Evolutionary conservation across 2,888 invertebrate genomes (phyloP).

Genomic region (Eupithecia subfuscata): DNA sequence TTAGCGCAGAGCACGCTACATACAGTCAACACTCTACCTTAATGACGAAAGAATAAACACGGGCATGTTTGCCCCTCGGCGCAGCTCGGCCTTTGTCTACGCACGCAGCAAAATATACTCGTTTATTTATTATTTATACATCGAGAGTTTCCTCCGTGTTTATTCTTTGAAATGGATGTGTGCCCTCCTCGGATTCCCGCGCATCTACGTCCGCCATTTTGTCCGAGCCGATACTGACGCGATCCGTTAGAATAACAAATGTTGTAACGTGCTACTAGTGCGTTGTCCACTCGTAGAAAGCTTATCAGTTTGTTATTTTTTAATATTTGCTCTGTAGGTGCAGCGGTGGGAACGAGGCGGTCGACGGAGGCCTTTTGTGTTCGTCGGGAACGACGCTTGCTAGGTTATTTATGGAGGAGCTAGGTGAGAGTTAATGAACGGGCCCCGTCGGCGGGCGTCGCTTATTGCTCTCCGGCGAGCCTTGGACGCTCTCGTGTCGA

Average conservation of each 20-base stretch:
- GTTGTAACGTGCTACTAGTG: conserved; percentile 58
- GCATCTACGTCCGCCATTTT: conserved; percentile 68
- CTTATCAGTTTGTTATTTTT: conserved; percentile 65
- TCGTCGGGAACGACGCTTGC: conserved; percentile 52
- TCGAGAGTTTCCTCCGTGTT: conserved; percentile 77
- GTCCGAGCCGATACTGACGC: conserved; percentile 54
- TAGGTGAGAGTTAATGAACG: conserved; percentile 78
- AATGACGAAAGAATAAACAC: conserved; percentile 81
- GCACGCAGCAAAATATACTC: conserved; percentile 76
- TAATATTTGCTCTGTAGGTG: conserved; percentile 58
- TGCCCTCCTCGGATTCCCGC: conserved; percentile 59
- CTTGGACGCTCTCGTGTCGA: conserved; percentile 79
- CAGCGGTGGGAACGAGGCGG: conserved; percentile 54
- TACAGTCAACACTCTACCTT: conserved; percentile 73
- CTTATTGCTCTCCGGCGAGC: conserved; percentile 76
- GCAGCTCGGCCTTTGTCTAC: conserved; percentile 75
- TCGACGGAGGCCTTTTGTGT: conserved; percentile 51
- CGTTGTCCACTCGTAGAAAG: conserved; percentile 54
- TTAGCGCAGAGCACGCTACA: conserved; percentile 70
- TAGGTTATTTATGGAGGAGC: conserved; percentile 67
- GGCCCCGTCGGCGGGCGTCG: conserved; percentile 73
- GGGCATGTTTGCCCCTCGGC: conserved; percentile 68
- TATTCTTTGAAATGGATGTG: conserved; percentile 80
- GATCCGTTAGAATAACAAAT: conserved; percentile 70
- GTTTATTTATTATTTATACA: conserved; percentile 81